Base-by-base conservation (phyloP, 1,140 invertebrate genomes). In the Araneus ventricosus region DNA sequence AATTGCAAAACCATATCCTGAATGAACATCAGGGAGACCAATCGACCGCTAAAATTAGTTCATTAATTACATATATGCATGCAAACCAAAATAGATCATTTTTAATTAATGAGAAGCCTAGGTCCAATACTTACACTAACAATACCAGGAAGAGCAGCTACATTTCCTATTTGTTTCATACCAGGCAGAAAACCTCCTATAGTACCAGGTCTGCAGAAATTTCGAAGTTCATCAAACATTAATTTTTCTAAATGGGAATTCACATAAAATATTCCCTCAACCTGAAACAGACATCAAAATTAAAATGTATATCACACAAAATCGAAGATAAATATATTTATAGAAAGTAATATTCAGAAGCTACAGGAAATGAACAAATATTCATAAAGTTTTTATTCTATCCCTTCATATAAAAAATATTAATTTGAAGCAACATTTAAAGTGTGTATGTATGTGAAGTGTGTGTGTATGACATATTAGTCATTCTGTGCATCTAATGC, bases 131-230 rank as follows among this genome's bases (percentile, higher is more conserved):
- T 93, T 95, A 96, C 95, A 75, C 98, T 98, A 84, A 99, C 99
- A 94, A 99, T 99, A 4, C 99, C 99, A 82, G 99, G 99, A 61
- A 99, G 96, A 8, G 99, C 98, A 82, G 99, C 99, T 79, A 99
- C 99, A 97, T 99, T 99, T 0, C 98, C 99, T 94, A 99, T 99
- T 96, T 99, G 99, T 96, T 99, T 99, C 93, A 99, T 98, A 39
- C 99, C 99, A 0, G 99, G 99, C 88, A 99, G 96, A 96, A 99
- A 99, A 0, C 99, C 99, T 93, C 99, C 99, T 61, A 98, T 96
- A 95, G 97, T 97, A 14, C 98, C 98, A 34, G 98, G 97, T 63
- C 97, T 96, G 95, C 98, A 99, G 0, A 98, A 96, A 96, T 99
- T 99, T 94, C 97, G 96, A 79, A 99, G 96, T 95, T 99, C 99